phyloP scores from a whole-genome alignment of 2,888 invertebrate genomes.

The Zhuqinia jingwanae region DNA sequence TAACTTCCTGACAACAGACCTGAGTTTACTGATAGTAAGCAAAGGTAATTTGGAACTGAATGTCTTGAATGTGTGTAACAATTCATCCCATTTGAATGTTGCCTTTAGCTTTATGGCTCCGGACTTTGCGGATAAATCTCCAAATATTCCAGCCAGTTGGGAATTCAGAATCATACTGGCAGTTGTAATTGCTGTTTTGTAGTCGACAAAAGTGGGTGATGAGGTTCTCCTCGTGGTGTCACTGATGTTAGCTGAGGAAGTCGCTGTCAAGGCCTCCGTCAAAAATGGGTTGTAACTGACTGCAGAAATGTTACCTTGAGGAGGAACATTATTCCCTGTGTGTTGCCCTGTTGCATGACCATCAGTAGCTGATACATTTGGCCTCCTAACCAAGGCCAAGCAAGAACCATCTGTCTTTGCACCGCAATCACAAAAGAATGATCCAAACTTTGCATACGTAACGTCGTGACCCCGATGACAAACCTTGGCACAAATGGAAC shows the following conservation, averaged over 20 bases:
- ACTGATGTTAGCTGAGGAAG: conserved; percentile 20
- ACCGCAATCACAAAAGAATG: conserved; percentile 99
- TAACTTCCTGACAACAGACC: conserved; percentile 72
- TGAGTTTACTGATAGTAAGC: conserved; percentile 74
- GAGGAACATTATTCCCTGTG: not conserved
- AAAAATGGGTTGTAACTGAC: conserved; percentile 75
- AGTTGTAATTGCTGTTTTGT: conserved; percentile 69
- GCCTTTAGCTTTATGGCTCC: conserved; percentile 65
- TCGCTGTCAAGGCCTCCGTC: conserved; percentile 41
- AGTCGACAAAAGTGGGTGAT: conserved; percentile 75
- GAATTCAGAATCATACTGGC: conserved; percentile 64
- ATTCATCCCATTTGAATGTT: conserved; percentile 76
- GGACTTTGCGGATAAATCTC: conserved; percentile 24
- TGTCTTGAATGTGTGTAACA: conserved; percentile 73
- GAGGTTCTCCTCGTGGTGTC: conserved; percentile 69
- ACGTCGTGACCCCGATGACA: conserved; percentile 98
- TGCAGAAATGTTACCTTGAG: not conserved
- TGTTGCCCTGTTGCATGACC: conserved; percentile 47
- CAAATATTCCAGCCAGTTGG: conserved; percentile 45
- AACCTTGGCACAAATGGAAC: conserved; percentile 97
- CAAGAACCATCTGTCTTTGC: conserved; percentile 94
- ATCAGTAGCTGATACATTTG: conserved; percentile 62
- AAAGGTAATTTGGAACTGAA: conserved; percentile 76
- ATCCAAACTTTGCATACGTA: conserved; percentile 98
- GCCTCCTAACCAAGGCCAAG: conserved; percentile 80